phyloP scores from a whole-genome alignment of 2,113 vertebrate species.

The Oncorhynchus kisutch region DNA sequence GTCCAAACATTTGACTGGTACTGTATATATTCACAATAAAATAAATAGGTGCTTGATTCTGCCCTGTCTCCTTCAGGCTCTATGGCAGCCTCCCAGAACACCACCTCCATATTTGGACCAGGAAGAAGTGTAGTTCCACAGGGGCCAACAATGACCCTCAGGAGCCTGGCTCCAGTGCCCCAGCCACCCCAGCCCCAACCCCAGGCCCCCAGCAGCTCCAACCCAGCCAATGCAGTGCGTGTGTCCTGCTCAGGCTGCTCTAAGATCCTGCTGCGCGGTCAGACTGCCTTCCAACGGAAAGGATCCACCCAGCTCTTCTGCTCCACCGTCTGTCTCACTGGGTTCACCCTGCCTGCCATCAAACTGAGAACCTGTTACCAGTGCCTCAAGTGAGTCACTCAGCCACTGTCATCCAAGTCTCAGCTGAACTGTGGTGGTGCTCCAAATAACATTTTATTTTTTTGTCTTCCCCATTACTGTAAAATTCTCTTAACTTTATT shows the following conservation, averaged over 20 bases:
- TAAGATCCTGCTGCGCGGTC: conserved; percentile 94
- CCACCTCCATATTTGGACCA: conserved; percentile 44
- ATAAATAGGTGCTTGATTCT: too few relatives aligned
- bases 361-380: conserved; percentile 81
- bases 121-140: conserved; percentile 3
- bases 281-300: conserved; percentile 97
- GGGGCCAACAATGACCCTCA: conserved; percentile 61
- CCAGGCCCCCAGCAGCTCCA: conserved; percentile 59
- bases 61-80: too few relatives aligned
- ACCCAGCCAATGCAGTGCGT: conserved; percentile 65
- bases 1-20: too few relatives aligned
- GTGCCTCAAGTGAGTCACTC: conserved; percentile 86
- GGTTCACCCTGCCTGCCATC: conserved; percentile 80
- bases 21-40: too few relatives aligned
- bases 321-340: conserved; percentile 95
- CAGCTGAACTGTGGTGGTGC: not conserved
- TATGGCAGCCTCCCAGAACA: conserved; percentile 12
- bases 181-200: conserved; percentile 49
- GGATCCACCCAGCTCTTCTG: conserved; percentile 98
- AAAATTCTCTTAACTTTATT: not conserved
- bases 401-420: not conserved
- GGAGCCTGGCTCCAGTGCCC: conserved; percentile 25
- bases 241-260: conserved; percentile 96
- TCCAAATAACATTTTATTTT: too few relatives aligned
- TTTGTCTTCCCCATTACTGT: not conserved